Base-by-base conservation (phyloP, 2,113 vertebrate genomes). In the Mola mola region DNA sequence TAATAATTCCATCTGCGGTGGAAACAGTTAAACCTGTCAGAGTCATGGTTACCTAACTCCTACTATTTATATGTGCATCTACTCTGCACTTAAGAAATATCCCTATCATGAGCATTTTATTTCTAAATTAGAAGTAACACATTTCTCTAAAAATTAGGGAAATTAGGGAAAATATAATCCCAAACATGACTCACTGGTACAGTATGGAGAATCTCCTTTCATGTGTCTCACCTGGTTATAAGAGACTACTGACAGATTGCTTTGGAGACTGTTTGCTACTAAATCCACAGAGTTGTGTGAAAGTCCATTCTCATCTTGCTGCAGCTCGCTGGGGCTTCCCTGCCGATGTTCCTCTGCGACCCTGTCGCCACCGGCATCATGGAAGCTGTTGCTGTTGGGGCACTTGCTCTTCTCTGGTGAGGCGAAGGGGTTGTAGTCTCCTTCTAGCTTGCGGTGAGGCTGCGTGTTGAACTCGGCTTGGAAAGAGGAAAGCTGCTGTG, bases 381-480 rank as follows among this genome's bases (percentile, higher is more conserved):
- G 65, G 74, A 84, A 58, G 76, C 78, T 66, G 58, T 86, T 87
- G 72, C 84, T 66, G 91, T 93, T 94, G 87, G 84, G 76, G 74
- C 96, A 94, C 93, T 95, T 95, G 94, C 91, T 97, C 92, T 97
- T 99, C 93, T 96, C 95, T 62, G 97, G 97, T 51, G 97, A 99
- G 83, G 96, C 97, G 66, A 99, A 99, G 22, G 97, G 97, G 91
- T 98, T 99, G 93, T 96, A 99, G 92, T 96, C 94, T 92, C 94
- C 96, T 88, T 97, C 94, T 88, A 98, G 90, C 85, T 89, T 95
- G 90, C 96, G 97, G 85, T 98, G 95, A 0, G 97, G 97, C 87
- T 98, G 97, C 16, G 97, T 98, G 94, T 96, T 98, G 92, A 98
- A 98, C 87, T 99, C 97, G 2, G 95, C 96, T 90, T 98, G 94